Evolutionary conservation across 2,113 vertebrate species (phyloP), one percentile per base, ranked within the genome.

Genomic region (Melanocharis versteri): DNA sequence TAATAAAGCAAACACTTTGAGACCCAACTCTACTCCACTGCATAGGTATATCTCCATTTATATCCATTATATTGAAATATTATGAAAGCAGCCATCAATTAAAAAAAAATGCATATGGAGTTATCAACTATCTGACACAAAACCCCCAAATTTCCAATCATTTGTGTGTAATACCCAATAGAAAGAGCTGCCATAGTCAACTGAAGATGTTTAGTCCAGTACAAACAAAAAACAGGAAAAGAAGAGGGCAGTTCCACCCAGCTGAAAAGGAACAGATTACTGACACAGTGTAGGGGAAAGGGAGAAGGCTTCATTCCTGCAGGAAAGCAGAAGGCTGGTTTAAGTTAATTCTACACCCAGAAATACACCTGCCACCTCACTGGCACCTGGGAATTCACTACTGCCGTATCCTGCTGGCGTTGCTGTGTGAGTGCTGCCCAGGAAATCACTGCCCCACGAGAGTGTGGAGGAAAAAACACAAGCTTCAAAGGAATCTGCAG

Each of bases 81-180:
- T 28, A 77, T 51, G 27, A 79, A 64, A 81, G 7, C 5, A 18
- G 40, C 5, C 21, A 60, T 65, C 31, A 17, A n/a, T 62, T n/a
- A 3, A 0, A 8, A 56, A 8, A 56, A 65, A 57, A 60, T 27
- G 13, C 9, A 28, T 21, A 22, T 33, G 8, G 20, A 61, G 3
- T 58, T 58, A 58, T 20, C 39, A 50, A 22, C 21, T 68, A 17
- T 16, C 30, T 58, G 28, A 44, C 17, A 58, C 8, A 50, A 84
- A 37, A 1, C 0, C 12, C 20, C 2, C 22, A 61, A 15, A 5
- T 13, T 10, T 80, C 22, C 37, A 48, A 13, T 15, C 3, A 19
- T 15, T 10, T 47, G 8, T 33, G 4, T 69, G 24, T 2, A 39
- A 66, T 17, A 37, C 3, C 12, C 35, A 33, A 5, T 9, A 87